Percentiles rank a stretch among this genome's conserved stretches.
Conservation (phyloP, 2,888 invertebrate genomes). For the Agonopterix alstromeriana region DNA sequence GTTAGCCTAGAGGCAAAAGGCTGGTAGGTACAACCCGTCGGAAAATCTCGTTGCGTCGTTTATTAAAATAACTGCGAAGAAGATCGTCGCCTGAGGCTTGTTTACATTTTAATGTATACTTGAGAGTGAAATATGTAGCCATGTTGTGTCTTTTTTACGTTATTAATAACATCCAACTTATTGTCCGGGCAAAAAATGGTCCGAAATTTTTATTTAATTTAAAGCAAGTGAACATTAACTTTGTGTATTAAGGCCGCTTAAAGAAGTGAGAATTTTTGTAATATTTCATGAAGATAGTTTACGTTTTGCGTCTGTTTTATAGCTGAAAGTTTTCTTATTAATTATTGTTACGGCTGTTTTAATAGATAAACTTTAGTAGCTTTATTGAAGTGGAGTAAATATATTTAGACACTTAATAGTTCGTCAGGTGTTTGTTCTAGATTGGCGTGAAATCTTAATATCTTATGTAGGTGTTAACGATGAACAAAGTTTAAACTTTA, state of each 20-base stretch:
- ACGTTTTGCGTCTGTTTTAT: too few species aligned
- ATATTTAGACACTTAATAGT: too few species aligned
- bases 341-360: too few species aligned
- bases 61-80: conserved; percentile 48
- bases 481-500: too few species aligned
- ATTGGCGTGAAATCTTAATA: too few species aligned
- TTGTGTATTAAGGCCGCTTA: background rate
- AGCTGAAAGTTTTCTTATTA: too few species aligned
- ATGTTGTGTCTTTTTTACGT: conserved; percentile 27
- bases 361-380: too few species aligned
- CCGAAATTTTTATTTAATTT: conserved; percentile 6
- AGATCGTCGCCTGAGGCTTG: conserved; percentile 37
- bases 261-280: too few species aligned
- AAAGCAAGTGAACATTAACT: conserved; percentile 1
- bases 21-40: conserved; percentile 5
- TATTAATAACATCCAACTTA: conserved; percentile 36
- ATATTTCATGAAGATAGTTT: too few species aligned
- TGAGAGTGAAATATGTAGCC: conserved; percentile 50
- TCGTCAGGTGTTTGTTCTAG: too few species aligned
- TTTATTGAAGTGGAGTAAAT: too few species aligned
- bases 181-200: conserved; percentile 29
- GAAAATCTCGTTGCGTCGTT: conserved; percentile 28
- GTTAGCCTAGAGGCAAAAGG: background rate
- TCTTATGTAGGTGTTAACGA: too few species aligned
- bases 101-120: conserved; percentile 58